Evolutionary conservation across 1,140 invertebrate species (phyloP).

Genomic region (Zeugodacus cucurbitae): DNA sequence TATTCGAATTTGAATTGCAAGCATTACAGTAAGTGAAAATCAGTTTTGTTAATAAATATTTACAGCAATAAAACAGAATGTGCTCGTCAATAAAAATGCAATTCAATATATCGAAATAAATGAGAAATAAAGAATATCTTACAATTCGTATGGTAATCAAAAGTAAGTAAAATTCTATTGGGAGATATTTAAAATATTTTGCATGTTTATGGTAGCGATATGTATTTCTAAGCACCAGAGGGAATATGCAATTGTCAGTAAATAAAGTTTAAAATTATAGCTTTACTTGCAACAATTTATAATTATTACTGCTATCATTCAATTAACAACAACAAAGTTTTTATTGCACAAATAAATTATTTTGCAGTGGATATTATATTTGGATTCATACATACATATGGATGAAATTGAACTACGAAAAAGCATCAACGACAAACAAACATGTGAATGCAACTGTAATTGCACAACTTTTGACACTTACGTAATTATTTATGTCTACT

Average conservation of each 20-base stretch:
- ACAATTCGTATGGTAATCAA: not conserved
- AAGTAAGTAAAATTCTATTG: not conserved
- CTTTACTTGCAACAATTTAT: conserved; percentile 26
- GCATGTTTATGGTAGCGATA: no score
- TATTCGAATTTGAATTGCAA: no score
- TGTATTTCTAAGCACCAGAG: not conserved
- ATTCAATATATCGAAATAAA: not conserved
- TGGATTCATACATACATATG: no score
- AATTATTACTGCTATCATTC: not conserved
- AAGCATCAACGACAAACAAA: not conserved
- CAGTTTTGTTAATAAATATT: no score
- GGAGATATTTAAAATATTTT: not conserved
- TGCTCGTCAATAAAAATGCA: no score
- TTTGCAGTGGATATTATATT: not conserved
- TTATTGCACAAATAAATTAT: not conserved
- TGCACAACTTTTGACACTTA: not conserved
- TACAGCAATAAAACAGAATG: no score
- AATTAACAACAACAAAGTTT: not conserved
- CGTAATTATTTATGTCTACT: not conserved
- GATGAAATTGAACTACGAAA: no score
- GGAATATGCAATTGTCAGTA: not conserved
- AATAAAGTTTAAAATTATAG: conserved; percentile 14
- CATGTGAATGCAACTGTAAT: not conserved
- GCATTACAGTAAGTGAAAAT: no score
- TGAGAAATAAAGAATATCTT: not conserved